Evolutionary conservation across 2,113 vertebrate genomes (phyloP), one percentile per base, ranked within the genome.

Genomic region (Tor tambroides): DNA sequence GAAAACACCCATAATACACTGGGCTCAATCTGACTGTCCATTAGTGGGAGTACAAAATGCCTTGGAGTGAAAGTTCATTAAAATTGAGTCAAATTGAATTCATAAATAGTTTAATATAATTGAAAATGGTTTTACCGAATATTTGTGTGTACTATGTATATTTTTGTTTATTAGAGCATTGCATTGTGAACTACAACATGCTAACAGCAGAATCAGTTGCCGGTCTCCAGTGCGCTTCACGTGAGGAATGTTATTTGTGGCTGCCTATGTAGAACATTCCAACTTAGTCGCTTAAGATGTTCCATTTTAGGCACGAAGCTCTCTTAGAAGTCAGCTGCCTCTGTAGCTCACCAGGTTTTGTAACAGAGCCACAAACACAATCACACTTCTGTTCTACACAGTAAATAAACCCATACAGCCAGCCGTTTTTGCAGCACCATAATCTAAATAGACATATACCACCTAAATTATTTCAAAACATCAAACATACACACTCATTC

Each of bases 371-470:
- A 63, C 78, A 72, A 69, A 28, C n/a, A 21, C 78, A 72, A 69
- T 38, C n/a, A 21, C 43, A 72, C 67, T 23, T 75, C 32, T 46
- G 38, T 76, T 81, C 30, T 77, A 11, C 77, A 80, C 76, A 43
- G 21, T 75, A 35, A 75, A 76, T 51, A 75, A 32, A 46, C 28
- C 30, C 41, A 74, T 80, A 76, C 21, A 63, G 19, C 65, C 19
- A 63, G 59, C 28, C 0, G 11, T 77, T 28, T 76, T 77, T 49
- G 23, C 86, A 71, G 43, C 56, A 1, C 59, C 49, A 59, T 59
- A 61, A 38, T 80, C 79, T 72, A 76, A 85, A 85, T 38, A 78
- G n/a, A 83, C 32, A 77, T 21, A 43, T 76, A 77, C 28, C 46
- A 43, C n/a, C 28, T 43, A 67, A 54, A 67, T 59, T 12, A 69